Conservation (phyloP, 2,888 invertebrate species). For the Odontocolon sp. region DNA sequence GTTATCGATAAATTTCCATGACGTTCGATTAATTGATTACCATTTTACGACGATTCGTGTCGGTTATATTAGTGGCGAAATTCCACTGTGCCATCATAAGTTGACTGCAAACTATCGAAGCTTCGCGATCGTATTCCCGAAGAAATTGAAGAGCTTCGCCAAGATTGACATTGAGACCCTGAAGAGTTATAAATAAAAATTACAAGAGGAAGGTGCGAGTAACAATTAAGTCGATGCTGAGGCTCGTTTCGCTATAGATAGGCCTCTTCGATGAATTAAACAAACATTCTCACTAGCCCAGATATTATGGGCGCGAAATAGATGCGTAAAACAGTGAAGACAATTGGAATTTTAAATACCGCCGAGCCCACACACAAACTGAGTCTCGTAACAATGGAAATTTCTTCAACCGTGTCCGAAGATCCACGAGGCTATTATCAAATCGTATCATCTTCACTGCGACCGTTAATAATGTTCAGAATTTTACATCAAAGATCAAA, state of each 20-base stretch:
- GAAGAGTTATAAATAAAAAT: slow-evolving; percentile 63
- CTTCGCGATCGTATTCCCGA: slow-evolving; percentile 88
- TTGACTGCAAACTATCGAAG: slow-evolving; percentile 87
- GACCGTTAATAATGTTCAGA: slow-evolving; percentile 61
- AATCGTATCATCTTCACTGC: slow-evolving; percentile 67
- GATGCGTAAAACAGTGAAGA: slow-evolving; percentile 19
- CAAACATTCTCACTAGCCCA: slow-evolving; percentile 50
- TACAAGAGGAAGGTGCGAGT: not conserved
- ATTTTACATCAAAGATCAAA: slow-evolving; percentile 27
- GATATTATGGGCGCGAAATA: slow-evolving; percentile 38
- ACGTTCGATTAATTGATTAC: slow-evolving; percentile 74
- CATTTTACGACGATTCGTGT: slow-evolving; percentile 87
- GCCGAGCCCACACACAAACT: slow-evolving; percentile 24
- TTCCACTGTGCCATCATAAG: slow-evolving; percentile 89
- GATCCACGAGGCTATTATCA: slow-evolving; percentile 56
- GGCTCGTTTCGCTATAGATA: not conserved
- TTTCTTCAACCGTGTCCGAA: slow-evolving; percentile 63
- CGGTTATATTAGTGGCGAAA: slow-evolving; percentile 90
- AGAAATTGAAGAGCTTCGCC: slow-evolving; percentile 88
- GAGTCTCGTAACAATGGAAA: slow-evolving; percentile 55
- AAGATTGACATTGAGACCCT: slow-evolving; percentile 86
- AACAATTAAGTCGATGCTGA: not conserved
- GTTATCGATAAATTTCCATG: no score
- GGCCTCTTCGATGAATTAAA: not conserved
- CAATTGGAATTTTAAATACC: slow-evolving; percentile 64